Base-by-base conservation (phyloP, 2,113 vertebrate genomes). In the Zosterops borbonicus region DNA sequence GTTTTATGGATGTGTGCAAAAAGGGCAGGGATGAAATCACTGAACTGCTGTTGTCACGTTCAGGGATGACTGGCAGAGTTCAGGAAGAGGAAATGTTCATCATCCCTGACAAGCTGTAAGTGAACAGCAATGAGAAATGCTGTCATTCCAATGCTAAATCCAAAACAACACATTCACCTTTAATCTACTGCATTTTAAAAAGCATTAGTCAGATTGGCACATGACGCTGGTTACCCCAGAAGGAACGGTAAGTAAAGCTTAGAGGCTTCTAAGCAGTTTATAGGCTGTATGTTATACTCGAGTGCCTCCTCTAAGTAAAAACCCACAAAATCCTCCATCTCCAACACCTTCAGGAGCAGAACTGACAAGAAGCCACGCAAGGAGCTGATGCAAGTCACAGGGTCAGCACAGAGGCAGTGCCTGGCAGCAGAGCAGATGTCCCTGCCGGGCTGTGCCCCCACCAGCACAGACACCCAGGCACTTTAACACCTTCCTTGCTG, bases 111-210 rank as follows among this genome's bases (percentile, higher is more conserved):
- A 0, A 89, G 91, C 63, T 70, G 33, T 23, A 46, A 63, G 50
- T 0, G 35, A 87, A 71, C 33, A 89, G 77, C 2, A 0, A 14
- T 29, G 53, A 92, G 65, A 93, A 94, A 67, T 35, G 47, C 81
- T 77, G 82, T 88, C 90, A 76, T 67, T 90, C 64, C 82, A 70
- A 58, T 71, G 82, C 70, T 93, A 67, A 88, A 95, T 92, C 82
- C 82, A 91, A 94, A 92, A 23, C 81, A 94, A 85, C 53, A 67
- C 19, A 53, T 88, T 92, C 87, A 90, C 84, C 93, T 91, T 95
- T 95, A 92, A 95, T 94, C 95, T 95, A 74, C 63, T 93, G 87
- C 87, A 88, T 95, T 95, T 95, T 88, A 90, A 93, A 96, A 95
- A 90, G 93, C 92, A 86, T 95, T 96, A 95, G 85, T 95, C 95